Conservation (phyloP, 2,113 vertebrate species). For the Chauna torquata region DNA sequence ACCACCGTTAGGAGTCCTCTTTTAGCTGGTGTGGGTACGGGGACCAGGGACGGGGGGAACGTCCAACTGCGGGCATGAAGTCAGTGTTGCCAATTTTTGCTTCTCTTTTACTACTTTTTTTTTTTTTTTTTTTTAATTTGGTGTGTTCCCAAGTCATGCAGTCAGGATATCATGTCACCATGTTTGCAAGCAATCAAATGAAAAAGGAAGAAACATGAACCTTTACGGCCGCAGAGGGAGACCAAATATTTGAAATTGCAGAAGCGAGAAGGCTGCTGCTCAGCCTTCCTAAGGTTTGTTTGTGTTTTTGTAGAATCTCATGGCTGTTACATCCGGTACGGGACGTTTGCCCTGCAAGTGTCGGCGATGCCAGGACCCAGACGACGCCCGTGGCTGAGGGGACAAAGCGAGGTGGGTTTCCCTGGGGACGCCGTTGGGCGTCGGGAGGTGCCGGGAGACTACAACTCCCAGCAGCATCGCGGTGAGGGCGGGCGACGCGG, state of each 20-base stretch:
- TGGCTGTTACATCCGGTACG: neutral
- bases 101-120: neutral
- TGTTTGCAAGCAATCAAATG: neutral
- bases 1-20: neutral
- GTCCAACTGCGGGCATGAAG: accelerated
- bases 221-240: neutral
- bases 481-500: neutral
- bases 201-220: neutral
- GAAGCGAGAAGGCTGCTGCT: neutral
- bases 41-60: neutral
- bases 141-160: neutral
- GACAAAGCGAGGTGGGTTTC: neutral
- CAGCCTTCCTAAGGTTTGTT: too few species aligned
- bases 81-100: accelerated
- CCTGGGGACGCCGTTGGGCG: neutral
- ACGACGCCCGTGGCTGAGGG: too few species aligned
- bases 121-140: too few species aligned
- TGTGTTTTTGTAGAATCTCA: neutral
- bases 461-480: neutral
- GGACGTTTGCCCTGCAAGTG: neutral
- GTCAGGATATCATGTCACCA: accelerated
- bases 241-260: neutral
- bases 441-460: neutral
- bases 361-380: neutral
- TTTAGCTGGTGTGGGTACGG: accelerated